phyloP scores from a whole-genome alignment of 2,888 invertebrate genomes.

The Zeuzera pyrina region DNA sequence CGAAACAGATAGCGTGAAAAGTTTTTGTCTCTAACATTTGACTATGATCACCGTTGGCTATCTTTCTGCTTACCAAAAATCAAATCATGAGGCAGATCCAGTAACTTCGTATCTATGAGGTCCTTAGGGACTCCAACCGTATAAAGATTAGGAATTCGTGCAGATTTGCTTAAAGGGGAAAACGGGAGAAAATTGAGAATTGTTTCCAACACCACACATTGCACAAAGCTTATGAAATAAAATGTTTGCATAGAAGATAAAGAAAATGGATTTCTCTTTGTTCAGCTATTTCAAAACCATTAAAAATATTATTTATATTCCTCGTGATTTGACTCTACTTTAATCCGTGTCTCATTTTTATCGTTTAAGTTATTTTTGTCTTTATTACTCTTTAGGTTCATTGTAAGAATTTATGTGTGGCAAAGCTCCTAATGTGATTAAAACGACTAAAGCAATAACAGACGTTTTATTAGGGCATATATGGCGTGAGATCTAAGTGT shows the following conservation, averaged over 20 bases:
- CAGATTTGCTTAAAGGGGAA: conserved; percentile 59
- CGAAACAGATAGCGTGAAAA: conserved; percentile 18
- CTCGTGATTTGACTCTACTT: conserved; percentile 18
- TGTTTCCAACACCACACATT: conserved; percentile 52
- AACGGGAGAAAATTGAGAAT: conserved; percentile 54
- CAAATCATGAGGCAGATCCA: conserved; percentile 11
- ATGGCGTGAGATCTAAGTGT: conserved; percentile 24
- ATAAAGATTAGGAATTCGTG: conserved; percentile 60
- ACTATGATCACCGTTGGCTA: neutral
- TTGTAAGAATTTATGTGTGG: conserved; percentile 21
- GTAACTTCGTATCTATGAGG: conserved; percentile 32
- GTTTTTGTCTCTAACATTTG: conserved; percentile 15
- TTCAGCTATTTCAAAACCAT: too few relatives aligned
- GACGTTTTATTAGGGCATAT: conserved; percentile 46
- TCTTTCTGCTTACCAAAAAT: neutral
- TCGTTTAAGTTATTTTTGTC: conserved; percentile 31
- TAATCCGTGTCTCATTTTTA: conserved; percentile 28
- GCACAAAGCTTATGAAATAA: conserved; percentile 24
- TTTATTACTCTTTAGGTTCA: conserved; percentile 30
- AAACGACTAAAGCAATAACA: conserved; percentile 37
- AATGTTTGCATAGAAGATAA: conserved; percentile 36
- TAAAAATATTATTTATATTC: too few relatives aligned
- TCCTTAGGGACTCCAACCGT: conserved; percentile 43
- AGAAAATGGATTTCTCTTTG: too few relatives aligned
- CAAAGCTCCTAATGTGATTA: conserved; percentile 36